phyloP scores from a whole-genome alignment of 2,888 invertebrate species.

The Zygothrica quintamaculata region DNA sequence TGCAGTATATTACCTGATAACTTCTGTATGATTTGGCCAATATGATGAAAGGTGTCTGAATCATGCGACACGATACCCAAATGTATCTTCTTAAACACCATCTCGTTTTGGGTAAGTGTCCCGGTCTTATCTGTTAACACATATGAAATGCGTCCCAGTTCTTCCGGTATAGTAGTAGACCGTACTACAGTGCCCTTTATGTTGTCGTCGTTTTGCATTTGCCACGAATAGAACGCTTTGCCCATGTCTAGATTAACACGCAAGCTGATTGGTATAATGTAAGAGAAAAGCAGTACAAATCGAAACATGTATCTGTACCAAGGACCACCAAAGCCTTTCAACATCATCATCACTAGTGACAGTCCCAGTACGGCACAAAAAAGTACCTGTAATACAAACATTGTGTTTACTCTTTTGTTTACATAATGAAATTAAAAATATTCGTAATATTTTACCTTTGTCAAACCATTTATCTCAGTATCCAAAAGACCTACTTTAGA shows the following conservation, averaged over 20 bases:
- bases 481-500: slow-evolving; percentile 98
- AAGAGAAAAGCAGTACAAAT: slow-evolving; percentile 98
- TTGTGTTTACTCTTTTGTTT: not conserved
- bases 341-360: slow-evolving; percentile 96
- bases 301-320: slow-evolving; percentile 99
- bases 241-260: slow-evolving; percentile 99
- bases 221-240: slow-evolving; percentile 98
- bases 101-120: slow-evolving; percentile 98
- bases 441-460: too few relatives aligned
- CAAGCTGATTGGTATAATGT: slow-evolving; percentile 99
- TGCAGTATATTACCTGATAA: slow-evolving; percentile 75
- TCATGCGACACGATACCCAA: slow-evolving; percentile 96
- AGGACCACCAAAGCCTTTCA: slow-evolving; percentile 98
- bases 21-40: slow-evolving; percentile 82
- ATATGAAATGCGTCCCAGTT: slow-evolving; percentile 97
- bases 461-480: slow-evolving; percentile 97
- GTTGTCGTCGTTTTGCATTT: slow-evolving; percentile 96
- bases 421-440: too few relatives aligned
- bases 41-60: slow-evolving; percentile 86
- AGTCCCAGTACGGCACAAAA: slow-evolving; percentile 95
- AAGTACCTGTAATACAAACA: slow-evolving; percentile 86
- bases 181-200: slow-evolving; percentile 98
- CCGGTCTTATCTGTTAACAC: slow-evolving; percentile 99
- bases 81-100: slow-evolving; percentile 98
- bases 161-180: slow-evolving; percentile 99